Evolutionary conservation across 2,888 invertebrate species (phyloP).

Genomic region (Rambutsinella grinnellia): DNA sequence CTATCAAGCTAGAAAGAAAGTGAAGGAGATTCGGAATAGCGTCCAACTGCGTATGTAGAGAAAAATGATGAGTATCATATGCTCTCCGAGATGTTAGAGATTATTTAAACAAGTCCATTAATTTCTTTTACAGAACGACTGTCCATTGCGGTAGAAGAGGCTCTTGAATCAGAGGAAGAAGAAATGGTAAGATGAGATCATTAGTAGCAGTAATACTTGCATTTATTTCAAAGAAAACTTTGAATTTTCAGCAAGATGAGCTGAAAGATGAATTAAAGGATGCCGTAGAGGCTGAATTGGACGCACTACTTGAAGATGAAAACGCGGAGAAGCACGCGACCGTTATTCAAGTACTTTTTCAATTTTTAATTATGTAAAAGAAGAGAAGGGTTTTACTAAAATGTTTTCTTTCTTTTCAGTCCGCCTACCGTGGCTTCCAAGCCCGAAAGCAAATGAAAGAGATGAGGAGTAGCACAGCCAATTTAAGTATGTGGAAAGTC

Average conservation of each 20-base stretch:
- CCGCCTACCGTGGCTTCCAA: conserved; percentile 54
- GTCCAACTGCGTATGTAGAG: neutral
- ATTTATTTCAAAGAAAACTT: too few species aligned
- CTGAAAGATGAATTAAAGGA: neutral
- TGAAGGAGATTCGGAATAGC: conserved; percentile 26
- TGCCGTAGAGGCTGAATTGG: conserved; percentile 1
- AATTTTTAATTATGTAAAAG: neutral
- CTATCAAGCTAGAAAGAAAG: conserved; percentile 37
- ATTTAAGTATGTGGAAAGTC: neutral
- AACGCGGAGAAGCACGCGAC: neutral
- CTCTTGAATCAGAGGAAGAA: neutral
- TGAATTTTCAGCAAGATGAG: too few species aligned
- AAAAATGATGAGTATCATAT: neutral
- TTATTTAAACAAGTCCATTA: too few species aligned
- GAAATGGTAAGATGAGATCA: neutral
- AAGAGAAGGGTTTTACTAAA: neutral
- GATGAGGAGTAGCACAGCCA: neutral
- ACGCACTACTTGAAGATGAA: neutral
- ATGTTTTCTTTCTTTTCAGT: conserved; percentile 10
- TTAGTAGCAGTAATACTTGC: conserved; percentile 15
- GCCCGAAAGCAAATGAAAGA: conserved; percentile 41
- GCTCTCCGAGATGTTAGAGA: too few species aligned
- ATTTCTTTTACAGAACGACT: neutral
- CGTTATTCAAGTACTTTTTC: neutral
- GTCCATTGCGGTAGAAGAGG: neutral